Conservation (phyloP, 2,888 invertebrate species). For the Drosophila cognata region DNA sequence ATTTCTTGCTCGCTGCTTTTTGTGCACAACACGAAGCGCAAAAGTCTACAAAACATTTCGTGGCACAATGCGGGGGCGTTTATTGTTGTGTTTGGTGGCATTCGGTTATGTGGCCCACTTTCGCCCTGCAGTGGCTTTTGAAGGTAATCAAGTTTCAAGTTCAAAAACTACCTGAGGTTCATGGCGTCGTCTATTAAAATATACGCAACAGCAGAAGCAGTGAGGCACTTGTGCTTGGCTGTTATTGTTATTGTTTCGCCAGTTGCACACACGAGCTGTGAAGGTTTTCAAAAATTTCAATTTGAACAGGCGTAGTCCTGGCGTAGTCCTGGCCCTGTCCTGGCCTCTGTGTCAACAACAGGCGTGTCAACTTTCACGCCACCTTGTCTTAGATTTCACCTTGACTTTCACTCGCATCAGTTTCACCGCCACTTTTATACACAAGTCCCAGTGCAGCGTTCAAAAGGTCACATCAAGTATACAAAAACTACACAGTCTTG, state of each 20-base stretch:
- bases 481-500: background rate
- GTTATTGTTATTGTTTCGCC: slow-evolving; percentile 50
- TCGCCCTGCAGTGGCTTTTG: slow-evolving; percentile 69
- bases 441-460: slow-evolving; percentile 1
- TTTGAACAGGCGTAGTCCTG: slow-evolving; percentile 55
- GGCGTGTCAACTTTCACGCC: slow-evolving; percentile 51
- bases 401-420: slow-evolving; percentile 57
- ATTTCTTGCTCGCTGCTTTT: slow-evolving; percentile 36
- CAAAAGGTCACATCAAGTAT: slow-evolving; percentile 28
- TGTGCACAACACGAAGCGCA: slow-evolving; percentile 38
- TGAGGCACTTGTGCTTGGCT: slow-evolving; percentile 26
- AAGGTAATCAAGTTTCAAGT: slow-evolving; percentile 81
- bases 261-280: slow-evolving; percentile 29
- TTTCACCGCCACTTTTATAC: slow-evolving; percentile 7
- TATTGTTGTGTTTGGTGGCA: slow-evolving; percentile 24
- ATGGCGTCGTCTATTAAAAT: slow-evolving; percentile 57
- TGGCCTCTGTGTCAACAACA: slow-evolving; percentile 69
- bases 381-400: slow-evolving; percentile 51
- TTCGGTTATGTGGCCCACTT: slow-evolving; percentile 40
- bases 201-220: slow-evolving; percentile 26
- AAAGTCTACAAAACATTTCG: slow-evolving; percentile 66
- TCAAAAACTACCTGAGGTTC: slow-evolving; percentile 75
- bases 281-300: slow-evolving; percentile 59
- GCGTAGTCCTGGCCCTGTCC: slow-evolving; percentile 69
- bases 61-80: slow-evolving; percentile 69